Evolutionary conservation across 2,888 invertebrate species (phyloP), one percentile per base, ranked within the genome.

Genomic region (Folsomia candida): DNA sequence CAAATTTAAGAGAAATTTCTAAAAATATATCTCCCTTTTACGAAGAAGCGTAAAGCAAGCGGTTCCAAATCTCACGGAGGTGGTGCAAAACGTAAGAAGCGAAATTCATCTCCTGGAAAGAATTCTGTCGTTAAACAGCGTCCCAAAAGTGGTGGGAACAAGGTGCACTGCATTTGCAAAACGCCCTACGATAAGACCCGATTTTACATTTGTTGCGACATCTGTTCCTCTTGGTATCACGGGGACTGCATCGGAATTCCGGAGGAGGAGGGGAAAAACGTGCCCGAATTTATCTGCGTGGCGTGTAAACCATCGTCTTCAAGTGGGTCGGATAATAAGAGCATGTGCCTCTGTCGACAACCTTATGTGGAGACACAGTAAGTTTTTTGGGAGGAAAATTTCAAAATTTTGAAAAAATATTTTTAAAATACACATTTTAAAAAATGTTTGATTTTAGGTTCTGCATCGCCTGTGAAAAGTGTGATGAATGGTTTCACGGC

Each of bases 401-500:
- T 22, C n/a, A n/a, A 18, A 61, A 28, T 6, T 59, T 67, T 58
- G 28, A 3, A 18, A 29, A 27, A 26, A 37, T 63, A 61, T n/a
- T 22, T n/a, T 67, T 58, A 26, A 18, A 18, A 9, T 20, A 68
- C n/a, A 67, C 58, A 9, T 25, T 26, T 51, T 29, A 20, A 54
- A 57, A 37, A 47, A 4, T 27, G n/a, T 57, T n/a, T 59, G 4
- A 69, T 84, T 86, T 54, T 83, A 94, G 94, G 84, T 98, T 98
- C 87, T 99, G 98, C 84, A 97, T 99, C 81, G 97, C 97, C 83
- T 99, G 99, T 84, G 99, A 99, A 85, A 90, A 92, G 76, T 99
- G 99, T 84, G 95, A 97, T 84, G 97, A 96, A 84, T 99, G 99
- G 99, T 98, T 97, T 86, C 98, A 98, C 84, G 97, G 97, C 6